Evolutionary conservation across 2,797 vertebrate genomes (phyloP).

Genomic region (Ibycter americanus): DNA sequence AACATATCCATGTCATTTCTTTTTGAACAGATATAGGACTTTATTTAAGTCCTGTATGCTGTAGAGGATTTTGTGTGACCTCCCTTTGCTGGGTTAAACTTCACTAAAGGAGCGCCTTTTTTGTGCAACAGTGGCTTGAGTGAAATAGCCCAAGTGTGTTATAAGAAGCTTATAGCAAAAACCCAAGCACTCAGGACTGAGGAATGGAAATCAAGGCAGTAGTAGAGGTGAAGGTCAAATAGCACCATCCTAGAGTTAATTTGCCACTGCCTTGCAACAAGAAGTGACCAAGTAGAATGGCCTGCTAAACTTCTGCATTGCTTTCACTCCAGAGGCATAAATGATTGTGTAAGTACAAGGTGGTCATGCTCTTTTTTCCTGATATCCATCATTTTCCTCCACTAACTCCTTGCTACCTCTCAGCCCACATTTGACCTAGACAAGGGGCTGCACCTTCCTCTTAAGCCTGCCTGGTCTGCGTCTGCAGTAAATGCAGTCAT

Average conservation of each 20-base stretch:
- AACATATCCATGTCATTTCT: background rate
- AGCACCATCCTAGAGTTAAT: background rate
- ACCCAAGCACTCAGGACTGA: background rate
- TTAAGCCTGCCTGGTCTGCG: background rate
- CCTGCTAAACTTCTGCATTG: background rate
- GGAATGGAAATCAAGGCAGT: background rate
- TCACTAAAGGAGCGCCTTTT: background rate
- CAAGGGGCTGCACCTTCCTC: background rate
- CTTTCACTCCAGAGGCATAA: background rate
- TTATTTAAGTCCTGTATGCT: background rate
- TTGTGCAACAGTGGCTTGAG: background rate
- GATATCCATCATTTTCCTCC: background rate
- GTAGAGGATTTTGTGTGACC: background rate
- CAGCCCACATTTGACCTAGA: background rate
- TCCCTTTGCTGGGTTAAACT: background rate
- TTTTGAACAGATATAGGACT: background rate
- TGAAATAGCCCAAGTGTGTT: background rate
- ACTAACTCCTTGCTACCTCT: background rate
- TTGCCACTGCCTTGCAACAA: background rate
- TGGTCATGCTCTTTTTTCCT: background rate
- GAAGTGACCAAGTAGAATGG: background rate
- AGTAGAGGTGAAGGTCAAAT: background rate
- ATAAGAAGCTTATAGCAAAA: background rate
- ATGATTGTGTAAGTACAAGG: background rate
- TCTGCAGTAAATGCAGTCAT: background rate